Evolutionary conservation across 2,113 vertebrate genomes (phyloP).

Genomic region (Pachyramphus minor): DNA sequence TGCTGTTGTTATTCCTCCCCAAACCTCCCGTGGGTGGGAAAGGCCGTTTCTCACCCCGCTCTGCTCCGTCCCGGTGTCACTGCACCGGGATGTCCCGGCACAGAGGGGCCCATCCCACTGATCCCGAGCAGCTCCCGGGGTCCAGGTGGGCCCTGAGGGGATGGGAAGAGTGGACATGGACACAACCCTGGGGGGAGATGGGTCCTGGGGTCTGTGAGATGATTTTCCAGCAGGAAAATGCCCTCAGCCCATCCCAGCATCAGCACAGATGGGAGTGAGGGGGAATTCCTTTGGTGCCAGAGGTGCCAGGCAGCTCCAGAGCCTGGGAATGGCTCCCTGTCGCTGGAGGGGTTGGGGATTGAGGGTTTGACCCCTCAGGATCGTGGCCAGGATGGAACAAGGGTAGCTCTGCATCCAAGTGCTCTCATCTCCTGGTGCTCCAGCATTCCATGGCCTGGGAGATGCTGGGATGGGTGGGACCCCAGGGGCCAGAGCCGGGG

Average conservation of each 20-base stretch:
- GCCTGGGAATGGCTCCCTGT: not conserved
- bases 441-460: fast-evolving
- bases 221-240: not conserved
- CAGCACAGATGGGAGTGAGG: fast-evolving
- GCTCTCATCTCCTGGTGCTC: not conserved
- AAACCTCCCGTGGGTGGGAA: not conserved
- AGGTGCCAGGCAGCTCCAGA: not conserved
- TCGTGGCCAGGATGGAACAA: fast-evolving
- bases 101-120: fast-evolving
- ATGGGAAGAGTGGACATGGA: not conserved
- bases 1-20: not conserved
- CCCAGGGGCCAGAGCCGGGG: not conserved
- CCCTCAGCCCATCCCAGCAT: not conserved
- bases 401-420: not conserved
- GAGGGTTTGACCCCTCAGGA: not conserved
- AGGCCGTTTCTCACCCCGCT: not conserved
- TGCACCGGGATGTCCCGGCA: fast-evolving
- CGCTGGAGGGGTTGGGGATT: not conserved
- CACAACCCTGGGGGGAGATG: fast-evolving
- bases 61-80: not conserved
- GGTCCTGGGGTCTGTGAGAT: not conserved
- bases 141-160: not conserved
- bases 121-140: fast-evolving
- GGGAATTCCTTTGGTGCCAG: not conserved
- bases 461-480: not conserved